Conservation (phyloP, 1,140 invertebrate species). For the Wiebesia pumilae region DNA sequence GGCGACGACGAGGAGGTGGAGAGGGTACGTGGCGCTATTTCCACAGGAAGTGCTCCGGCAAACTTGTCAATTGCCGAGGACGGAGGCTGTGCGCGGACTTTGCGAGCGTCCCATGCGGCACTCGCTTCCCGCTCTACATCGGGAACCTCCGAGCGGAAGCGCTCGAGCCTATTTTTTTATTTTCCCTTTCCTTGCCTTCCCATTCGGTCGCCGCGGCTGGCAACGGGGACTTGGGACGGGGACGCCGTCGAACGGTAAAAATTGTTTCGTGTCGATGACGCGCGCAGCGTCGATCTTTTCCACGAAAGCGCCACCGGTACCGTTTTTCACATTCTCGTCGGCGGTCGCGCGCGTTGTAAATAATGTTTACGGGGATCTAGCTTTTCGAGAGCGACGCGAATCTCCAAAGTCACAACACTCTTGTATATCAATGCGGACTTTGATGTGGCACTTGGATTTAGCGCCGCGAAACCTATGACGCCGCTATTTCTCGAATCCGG, state of each 20-base stretch:
- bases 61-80: conserved; percentile 19
- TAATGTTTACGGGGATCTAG: too few species aligned
- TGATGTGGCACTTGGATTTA: too few species aligned
- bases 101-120: background rate
- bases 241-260: background rate
- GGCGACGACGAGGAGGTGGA: too few species aligned
- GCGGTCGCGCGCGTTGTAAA: too few species aligned
- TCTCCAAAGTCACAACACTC: too few species aligned
- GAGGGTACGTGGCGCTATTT: conserved; percentile 19
- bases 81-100: background rate
- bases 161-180: background rate
- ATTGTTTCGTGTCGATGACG: background rate
- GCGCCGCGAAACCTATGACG: too few species aligned
- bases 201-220: background rate
- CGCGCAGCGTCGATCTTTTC: too few species aligned
- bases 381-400: too few species aligned
- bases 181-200: background rate
- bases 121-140: background rate
- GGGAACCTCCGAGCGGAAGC: background rate
- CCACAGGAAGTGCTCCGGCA: conserved; percentile 27
- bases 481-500: too few species aligned
- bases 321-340: too few species aligned
- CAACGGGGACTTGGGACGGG: background rate
- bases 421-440: too few species aligned
- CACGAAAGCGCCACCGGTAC: too few species aligned